Evolutionary conservation across 2,113 vertebrate species (phyloP).

Genomic region (Callopanchax toddi): DNA sequence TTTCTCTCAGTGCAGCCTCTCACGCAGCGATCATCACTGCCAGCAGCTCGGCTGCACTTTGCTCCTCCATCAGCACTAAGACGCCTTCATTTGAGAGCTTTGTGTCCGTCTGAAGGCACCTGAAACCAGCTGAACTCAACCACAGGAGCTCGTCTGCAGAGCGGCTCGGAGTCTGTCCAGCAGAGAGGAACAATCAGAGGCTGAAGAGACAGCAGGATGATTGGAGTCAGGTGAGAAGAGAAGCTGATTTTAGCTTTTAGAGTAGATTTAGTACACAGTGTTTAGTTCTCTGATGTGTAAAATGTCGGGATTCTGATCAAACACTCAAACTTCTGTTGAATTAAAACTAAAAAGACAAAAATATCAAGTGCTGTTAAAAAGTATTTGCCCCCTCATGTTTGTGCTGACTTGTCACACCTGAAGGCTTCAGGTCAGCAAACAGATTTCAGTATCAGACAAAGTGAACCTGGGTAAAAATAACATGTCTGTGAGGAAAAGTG

Average conservation of each 20-base stretch:
- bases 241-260: neutral
- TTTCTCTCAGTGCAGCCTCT: constrained; percentile 5
- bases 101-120: constrained; percentile 3
- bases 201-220: neutral
- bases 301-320: no score
- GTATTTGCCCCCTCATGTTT: no score
- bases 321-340: no score
- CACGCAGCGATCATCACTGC: constrained; percentile 1
- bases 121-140: constrained; percentile 10
- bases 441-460: no score
- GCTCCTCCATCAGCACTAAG: constrained; percentile 12
- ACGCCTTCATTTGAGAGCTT: constrained; percentile 13
- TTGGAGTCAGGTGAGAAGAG: neutral
- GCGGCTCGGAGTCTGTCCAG: neutral
- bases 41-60: constrained; percentile 28
- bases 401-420: no score
- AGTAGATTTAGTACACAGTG: neutral
- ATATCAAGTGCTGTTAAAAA: no score
- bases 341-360: no score
- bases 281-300: no score
- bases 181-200: neutral
- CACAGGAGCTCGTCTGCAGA: constrained; percentile 6
- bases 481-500: no score
- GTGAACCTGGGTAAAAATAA: no score
- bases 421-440: no score